phyloP scores from a whole-genome alignment of 2,797 vertebrate species.

The Anguilla marmorata region DNA sequence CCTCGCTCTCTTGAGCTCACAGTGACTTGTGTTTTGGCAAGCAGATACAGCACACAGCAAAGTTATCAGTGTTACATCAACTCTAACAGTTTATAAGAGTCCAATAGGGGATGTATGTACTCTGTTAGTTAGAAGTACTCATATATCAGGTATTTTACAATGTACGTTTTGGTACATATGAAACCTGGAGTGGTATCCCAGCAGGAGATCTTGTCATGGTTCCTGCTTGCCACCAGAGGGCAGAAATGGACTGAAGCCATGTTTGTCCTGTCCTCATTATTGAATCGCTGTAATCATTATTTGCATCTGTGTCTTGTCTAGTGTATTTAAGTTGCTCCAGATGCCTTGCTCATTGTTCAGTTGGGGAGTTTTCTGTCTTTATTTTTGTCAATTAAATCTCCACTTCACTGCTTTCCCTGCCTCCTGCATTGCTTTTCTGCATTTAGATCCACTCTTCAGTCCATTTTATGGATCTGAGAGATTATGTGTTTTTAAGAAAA shows the following conservation, averaged over 20 bases:
- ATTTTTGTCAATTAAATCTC: background rate
- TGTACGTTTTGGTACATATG: background rate
- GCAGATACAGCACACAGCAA: background rate
- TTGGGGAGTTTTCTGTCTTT: background rate
- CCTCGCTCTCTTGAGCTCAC: background rate
- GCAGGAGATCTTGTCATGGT: background rate
- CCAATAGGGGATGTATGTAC: background rate
- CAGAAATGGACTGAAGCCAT: background rate
- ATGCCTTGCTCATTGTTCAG: background rate
- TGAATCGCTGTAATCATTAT: background rate
- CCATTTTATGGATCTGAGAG: background rate
- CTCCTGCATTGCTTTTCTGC: background rate
- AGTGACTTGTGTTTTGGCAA: background rate
- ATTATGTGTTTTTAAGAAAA: background rate
- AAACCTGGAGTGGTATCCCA: background rate
- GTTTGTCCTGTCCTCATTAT: background rate
- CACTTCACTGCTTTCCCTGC: background rate
- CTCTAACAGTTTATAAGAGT: background rate
- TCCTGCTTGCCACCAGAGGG: background rate
- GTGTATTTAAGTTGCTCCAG: background rate
- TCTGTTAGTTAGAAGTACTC: background rate
- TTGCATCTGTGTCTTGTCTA: background rate
- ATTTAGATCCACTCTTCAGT: background rate
- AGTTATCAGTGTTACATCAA: background rate
- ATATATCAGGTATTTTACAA: background rate